Evolutionary conservation across 2,113 vertebrate species (phyloP).

Genomic region (Apistogramma diplotaenia): DNA sequence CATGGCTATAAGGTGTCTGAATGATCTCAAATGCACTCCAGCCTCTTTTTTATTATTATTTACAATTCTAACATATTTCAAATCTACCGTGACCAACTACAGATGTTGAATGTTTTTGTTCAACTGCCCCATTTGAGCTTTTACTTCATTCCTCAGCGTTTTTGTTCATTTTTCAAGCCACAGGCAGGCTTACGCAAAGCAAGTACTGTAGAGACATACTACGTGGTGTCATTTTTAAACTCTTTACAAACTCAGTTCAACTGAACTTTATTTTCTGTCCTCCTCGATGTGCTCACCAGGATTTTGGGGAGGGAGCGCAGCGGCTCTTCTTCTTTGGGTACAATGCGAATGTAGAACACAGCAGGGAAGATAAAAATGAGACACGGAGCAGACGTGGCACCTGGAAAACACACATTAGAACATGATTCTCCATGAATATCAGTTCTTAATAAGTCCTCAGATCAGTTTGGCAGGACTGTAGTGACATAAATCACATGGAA

Average conservation of each 20-base stretch:
- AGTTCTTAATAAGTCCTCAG: not conserved
- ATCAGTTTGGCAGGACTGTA: not conserved
- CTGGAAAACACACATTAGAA: constrained; percentile 65
- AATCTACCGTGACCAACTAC: not conserved
- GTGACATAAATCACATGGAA: not conserved
- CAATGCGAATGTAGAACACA: constrained; percentile 95
- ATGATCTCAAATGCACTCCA: not conserved
- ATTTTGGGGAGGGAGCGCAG: constrained; percentile 88
- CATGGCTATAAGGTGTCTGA: not conserved
- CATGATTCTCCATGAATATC: not conserved
- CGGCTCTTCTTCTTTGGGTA: constrained; percentile 93
- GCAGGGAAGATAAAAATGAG: constrained; percentile 99
- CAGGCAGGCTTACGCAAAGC: not conserved
- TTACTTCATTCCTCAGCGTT: not conserved
- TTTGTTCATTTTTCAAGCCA: too few species aligned
- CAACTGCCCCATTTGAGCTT: not conserved
- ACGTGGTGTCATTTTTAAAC: not conserved
- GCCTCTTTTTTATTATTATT: not conserved
- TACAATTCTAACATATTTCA: not conserved
- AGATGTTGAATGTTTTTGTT: not conserved
- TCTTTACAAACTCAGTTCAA: not conserved
- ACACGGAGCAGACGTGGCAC: constrained; percentile 95
- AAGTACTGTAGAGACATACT: not conserved
- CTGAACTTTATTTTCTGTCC: not conserved
- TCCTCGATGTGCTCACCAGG: constrained; percentile 77